A percentile compares a stretch with the other conserved stretches of the same genome.
Conservation (phyloP, 2,113 vertebrate species). For the Otocyon megalotis region DNA sequence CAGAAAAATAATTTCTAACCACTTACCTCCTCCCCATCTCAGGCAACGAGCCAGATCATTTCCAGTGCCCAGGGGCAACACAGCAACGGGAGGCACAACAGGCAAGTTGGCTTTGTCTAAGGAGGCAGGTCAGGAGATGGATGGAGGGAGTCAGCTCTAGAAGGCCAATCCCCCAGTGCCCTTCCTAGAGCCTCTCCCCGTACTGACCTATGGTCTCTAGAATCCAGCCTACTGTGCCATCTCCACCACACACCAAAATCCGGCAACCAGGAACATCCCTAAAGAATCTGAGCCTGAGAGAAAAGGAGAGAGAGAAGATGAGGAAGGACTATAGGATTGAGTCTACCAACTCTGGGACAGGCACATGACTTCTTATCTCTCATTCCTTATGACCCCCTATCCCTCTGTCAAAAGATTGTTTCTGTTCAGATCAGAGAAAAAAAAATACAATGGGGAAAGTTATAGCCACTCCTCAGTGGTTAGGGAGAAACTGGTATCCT, state of each 20-base stretch:
- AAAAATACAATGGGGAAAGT: neutral
- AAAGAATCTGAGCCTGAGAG: constrained; percentile 94
- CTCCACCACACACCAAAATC: constrained; percentile 94
- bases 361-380: neutral
- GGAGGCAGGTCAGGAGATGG: constrained; percentile 20
- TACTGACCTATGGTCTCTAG: constrained; percentile 93
- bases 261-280: constrained; percentile 92
- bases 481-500: neutral
- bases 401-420: constrained; percentile 29
- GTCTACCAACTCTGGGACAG: neutral
- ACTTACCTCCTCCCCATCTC: constrained; percentile 96
- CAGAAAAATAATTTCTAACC: neutral
- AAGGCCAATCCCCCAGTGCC: neutral
- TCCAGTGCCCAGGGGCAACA: constrained; percentile 95
- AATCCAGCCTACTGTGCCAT: constrained; percentile 97
- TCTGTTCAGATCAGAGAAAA: constrained; percentile 36
- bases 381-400: neutral
- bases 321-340: neutral
- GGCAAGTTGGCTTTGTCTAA: constrained; percentile 92
- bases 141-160: neutral
- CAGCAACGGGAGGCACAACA: constrained; percentile 92
- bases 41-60: constrained; percentile 96
- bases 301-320: constrained; percentile 69
- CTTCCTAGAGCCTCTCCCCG: neutral
- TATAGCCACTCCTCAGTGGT: neutral